Evolutionary conservation across 2,113 vertebrate genomes (phyloP), one percentile per base, ranked within the genome.

Genomic region (Antechinus stuartii): DNA sequence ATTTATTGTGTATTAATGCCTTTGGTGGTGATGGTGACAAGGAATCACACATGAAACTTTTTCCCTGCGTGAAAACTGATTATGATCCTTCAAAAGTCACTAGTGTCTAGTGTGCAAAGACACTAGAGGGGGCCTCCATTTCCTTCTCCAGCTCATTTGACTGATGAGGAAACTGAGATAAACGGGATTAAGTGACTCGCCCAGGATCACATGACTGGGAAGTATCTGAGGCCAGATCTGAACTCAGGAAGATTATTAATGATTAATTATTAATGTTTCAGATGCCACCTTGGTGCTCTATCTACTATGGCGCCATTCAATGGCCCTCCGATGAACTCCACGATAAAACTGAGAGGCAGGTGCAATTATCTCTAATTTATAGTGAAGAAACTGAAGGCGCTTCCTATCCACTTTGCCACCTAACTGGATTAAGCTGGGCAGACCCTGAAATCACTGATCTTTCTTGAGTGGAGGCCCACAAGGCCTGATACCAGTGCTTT

Each of bases 11-110:
- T 68, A 14, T 23, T 50, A 50, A 50, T 50, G 50, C 50, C 50
- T 42, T 8, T 94, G 97, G 95, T 94, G 97, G 94, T 93, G 90
- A 95, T 95, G 96, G 95, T 94, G 90, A 92, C 61, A 94, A 96
- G 95, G 97, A 97, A 95, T 93, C 95, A 93, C 94, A 55, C 96
- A 95, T 90, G 96, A 97, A 97, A 96, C 91, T 95, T 95, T 92
- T 97, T 96, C 96, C 97, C 97, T 97, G 97, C 97, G 96, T 96
- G 97, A 96, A 94, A 95, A 97, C 89, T 96, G 95, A 89, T 94
- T 97, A 96, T 97, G 97, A 97, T 97, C 98, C 14, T 97, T 97
- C 95, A 56, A 23, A 96, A 97, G 96, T 97, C 95, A 95, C 42
- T 42, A 42, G 42, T 42, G 42, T 42, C 42, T 42, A 42, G 2